Evolutionary conservation across 2,888 invertebrate species (phyloP), one percentile per base, ranked within the genome.

Genomic region (Tineola bisselliella): DNA sequence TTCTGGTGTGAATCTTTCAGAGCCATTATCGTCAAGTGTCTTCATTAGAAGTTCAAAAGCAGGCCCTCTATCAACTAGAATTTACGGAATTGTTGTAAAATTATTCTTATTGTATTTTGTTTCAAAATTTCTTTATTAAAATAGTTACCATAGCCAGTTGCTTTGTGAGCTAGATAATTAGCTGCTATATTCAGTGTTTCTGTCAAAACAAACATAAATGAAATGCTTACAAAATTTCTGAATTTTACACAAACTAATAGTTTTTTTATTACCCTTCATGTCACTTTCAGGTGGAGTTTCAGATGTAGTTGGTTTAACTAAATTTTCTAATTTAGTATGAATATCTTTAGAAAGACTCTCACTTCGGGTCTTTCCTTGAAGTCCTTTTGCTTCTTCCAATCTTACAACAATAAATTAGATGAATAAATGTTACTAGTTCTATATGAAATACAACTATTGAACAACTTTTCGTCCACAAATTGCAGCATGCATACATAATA

Each of bases 301-400:
- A 6, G 25, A 25, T 6, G 38, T n/a, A 38, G 10, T 38, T 6
- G 38, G 38, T 61, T 66, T 66, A 10, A 75, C 71, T 0, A 72
- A 8, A 59, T 70, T 71, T 0, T 69, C 62, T 13, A 84, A 64
- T 25, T 65, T 63, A 0, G 68, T 65, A 62, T 75, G 68, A 25
- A 84, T 77, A 62, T 67, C 68, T 65, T 78, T 71, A 5, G 83
- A 71, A 54, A 84, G 65, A 64, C 72, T 73, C 0, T 79, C 79
- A 62, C 84, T 81, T 48, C 79, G 79, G 59, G 80, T 76, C 62
- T 80, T 74, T n/a, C 65, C 66, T 31, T 77, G 76, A 1, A 84
- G 65, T 1, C 77, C 73, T 64, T 66, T 75, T 4, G 83, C 71
- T 6, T 67, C 59, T 61, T 77, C 74, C 6, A 84, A 69, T 13